Conservation (phyloP, 2,888 invertebrate genomes). For the Lasioglossum villosulum region DNA sequence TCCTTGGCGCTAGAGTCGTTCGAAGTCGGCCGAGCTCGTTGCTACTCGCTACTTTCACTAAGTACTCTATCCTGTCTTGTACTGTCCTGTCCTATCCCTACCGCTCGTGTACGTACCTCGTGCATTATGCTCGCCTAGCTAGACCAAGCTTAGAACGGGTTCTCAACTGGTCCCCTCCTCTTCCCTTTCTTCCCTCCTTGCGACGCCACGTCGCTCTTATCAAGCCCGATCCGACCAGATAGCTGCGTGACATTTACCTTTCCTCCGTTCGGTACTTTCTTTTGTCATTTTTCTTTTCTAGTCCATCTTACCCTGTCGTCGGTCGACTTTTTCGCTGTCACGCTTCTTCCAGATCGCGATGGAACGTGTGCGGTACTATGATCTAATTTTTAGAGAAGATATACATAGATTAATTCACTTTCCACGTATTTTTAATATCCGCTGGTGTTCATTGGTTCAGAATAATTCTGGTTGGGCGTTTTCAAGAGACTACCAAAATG, state of each 20-base stretch:
- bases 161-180: constrained; percentile 67
- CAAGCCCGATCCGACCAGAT: constrained; percentile 37
- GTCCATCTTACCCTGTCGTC: not conserved
- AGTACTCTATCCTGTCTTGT: constrained; percentile 74
- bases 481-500: too few relatives aligned
- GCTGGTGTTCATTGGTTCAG: not conserved
- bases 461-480: too few relatives aligned
- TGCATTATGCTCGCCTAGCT: constrained; percentile 75
- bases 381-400: not conserved
- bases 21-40: constrained; percentile 72
- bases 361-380: not conserved
- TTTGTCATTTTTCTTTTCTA: not conserved
- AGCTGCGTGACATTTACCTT: constrained; percentile 48
- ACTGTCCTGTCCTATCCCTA: constrained; percentile 69
- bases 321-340: not conserved
- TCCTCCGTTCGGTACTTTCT: constrained; percentile 18
- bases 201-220: constrained; percentile 35
- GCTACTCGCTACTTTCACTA: constrained; percentile 81
- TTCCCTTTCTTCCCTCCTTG: constrained; percentile 14
- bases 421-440: not conserved
- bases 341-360: not conserved
- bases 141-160: constrained; percentile 70
- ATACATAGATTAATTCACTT: not conserved
- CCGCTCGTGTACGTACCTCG: constrained; percentile 56
- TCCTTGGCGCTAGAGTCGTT: constrained; percentile 83